Evolutionary conservation across 2,113 vertebrate genomes (phyloP), one percentile per base, ranked within the genome.

Genomic region (Natator depressus): DNA sequence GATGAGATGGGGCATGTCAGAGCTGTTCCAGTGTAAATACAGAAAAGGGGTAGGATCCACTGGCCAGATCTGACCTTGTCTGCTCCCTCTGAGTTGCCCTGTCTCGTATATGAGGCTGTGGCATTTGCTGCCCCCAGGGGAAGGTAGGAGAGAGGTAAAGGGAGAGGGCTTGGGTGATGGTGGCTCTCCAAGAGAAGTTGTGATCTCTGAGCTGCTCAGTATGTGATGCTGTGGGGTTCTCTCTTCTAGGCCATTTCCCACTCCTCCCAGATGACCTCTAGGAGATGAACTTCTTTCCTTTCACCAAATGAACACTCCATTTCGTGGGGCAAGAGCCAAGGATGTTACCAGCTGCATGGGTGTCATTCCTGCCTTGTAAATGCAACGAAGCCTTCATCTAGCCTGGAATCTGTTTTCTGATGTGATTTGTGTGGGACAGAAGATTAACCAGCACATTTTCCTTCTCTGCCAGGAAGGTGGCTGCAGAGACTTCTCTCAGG

Each of bases 401-500:
- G 81, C 89, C 95, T 96, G 89, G 72, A 89, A 93, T 13, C 84
- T 87, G 83, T 88, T 93, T 88, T 88, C 65, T 89, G 80, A 89
- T 76, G 84, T 1, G 0, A 87, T 94, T 83, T 89, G 80, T 90
- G 93, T 94, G 95, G 94, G 96, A 97, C 93, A 94, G 92, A 90
- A 96, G 95, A 94, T 98, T 96, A 97, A 96, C 65, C 84, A 85
- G 90, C 92, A 59, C 96, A 79, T 94, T 93, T 90, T 93, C 89
- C 84, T 95, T 91, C 92, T 17, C 75, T 89, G 91, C 85, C 90
- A 82, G 87, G 93, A 94, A 95, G 96, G 93, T 95, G 95, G 95
- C 85, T 92, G 93, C 97, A 97, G 97, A 96, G 92, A 93, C 95
- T 93, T 97, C 91, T 92, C 97, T 98, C 97, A 97, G 97, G 97